Percentiles rank a stretch among this genome's conserved stretches.
Conservation (phyloP, 2,888 invertebrate species). For the Nineta flava region DNA sequence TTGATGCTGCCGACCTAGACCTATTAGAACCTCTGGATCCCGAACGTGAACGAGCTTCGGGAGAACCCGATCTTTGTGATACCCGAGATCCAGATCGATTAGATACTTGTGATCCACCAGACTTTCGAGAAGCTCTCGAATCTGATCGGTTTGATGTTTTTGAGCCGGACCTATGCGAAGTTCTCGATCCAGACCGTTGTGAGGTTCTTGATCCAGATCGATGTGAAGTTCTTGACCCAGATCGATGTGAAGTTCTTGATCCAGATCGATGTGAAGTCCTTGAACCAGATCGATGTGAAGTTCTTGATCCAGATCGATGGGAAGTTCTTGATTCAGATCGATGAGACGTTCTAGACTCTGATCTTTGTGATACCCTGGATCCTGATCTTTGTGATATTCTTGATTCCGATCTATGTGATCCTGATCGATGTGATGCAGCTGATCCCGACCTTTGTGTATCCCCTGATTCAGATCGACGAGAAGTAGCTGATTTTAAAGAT, state of each 20-base stretch:
- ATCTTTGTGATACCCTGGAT: slow-evolving; percentile 17
- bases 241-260: slow-evolving; percentile 16
- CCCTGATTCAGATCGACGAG: not conserved
- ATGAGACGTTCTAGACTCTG: slow-evolving; percentile 25
- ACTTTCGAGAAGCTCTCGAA: not conserved
- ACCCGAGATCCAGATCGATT: slow-evolving; percentile 14
- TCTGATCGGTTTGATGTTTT: not conserved
- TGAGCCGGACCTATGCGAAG: not conserved
- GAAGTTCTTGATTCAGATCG: slow-evolving; percentile 25
- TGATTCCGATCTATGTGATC: slow-evolving; percentile 30
- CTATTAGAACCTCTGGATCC: slow-evolving; percentile 6
- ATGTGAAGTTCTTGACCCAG: slow-evolving; percentile 14
- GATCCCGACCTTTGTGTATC: not conserved
- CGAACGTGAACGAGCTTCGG: slow-evolving; percentile 17
- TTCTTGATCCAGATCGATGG: slow-evolving; percentile 17
- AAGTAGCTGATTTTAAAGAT: slow-evolving; percentile 7
- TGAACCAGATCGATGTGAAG: slow-evolving; percentile 13
- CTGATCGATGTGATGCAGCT: slow-evolving; percentile 24
- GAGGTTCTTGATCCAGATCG: slow-evolving; percentile 16
- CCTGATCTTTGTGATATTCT: slow-evolving; percentile 14
- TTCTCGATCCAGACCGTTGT: slow-evolving; percentile 14
- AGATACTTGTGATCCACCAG: not conserved
- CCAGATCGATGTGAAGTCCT: slow-evolving; percentile 15
- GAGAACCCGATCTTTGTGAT: slow-evolving; percentile 14
- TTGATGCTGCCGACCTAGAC: not conserved